Evolutionary conservation across 30 jellyfish, hydroid and myxozoan genomes (phyloP), one percentile per base, ranked within the genome.

Genomic region (Catostylus mosaicus): DNA sequence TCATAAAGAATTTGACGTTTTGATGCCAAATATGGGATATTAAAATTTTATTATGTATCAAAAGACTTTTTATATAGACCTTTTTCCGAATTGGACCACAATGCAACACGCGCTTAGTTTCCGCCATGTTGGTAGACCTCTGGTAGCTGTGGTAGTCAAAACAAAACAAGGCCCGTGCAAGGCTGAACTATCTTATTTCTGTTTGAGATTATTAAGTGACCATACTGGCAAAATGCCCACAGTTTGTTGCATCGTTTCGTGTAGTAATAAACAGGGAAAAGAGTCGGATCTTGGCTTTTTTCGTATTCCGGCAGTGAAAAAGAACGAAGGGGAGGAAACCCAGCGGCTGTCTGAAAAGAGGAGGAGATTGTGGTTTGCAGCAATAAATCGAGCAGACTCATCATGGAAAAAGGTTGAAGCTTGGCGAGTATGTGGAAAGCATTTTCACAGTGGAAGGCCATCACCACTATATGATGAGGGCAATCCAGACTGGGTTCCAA

Each of bases 121-220:
- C 82, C 33, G 82, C 82, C 82, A 69, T 19, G 82, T 69, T 69
- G 82, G 82, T 69, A 69, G 82, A 30, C 82, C 33, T 10, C 82
- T 38, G 74, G 27, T 16, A 66, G 65, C 46, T 7, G 8, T 23
- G n/a, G 7, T 22, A 29, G 45, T 63, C 10, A 10, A 57, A 57
- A 9, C 24, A 6, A 43, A 43, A 8, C 8, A 16, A 16, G 12
- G 56, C 16, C 8, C 56, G 12, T 43, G 12, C 56, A 57, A 19
- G 34, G 34, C 16, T 6, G 16, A 43, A 43, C n/a, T n/a, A n/a
- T n/a, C n/a, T n/a, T n/a, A n/a, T n/a, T n/a, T n/a, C n/a, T n/a
- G n/a, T n/a, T n/a, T n/a, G n/a, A n/a, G n/a, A n/a, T n/a, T n/a
- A n/a, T n/a, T n/a, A n/a, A n/a, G n/a, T n/a, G 16, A 8, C 8